phyloP scores from a whole-genome alignment of 2,797 vertebrate genomes.

The Euphonia xanthogaster region DNA sequence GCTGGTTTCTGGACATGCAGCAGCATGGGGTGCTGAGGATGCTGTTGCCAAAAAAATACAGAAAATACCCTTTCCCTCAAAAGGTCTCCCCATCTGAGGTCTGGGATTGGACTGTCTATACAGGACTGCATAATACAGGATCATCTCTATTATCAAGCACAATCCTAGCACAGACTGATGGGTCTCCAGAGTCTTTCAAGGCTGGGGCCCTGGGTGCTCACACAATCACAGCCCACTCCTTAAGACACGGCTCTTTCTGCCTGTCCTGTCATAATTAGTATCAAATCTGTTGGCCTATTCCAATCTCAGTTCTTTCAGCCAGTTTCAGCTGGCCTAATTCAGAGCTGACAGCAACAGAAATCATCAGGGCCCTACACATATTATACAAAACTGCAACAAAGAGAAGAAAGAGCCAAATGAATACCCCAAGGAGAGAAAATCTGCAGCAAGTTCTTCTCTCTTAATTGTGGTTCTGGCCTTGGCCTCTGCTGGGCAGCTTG shows the following conservation, averaged over 20 bases:
- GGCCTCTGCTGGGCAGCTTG: neutral
- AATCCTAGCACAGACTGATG: neutral
- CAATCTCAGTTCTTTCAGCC: neutral
- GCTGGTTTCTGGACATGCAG: neutral
- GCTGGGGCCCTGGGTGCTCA: neutral
- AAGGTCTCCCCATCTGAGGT: neutral
- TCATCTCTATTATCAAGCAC: neutral
- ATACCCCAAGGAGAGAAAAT: neutral
- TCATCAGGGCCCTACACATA: neutral
- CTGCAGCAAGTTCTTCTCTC: neutral
- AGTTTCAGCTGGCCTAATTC: neutral
- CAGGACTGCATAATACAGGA: neutral
- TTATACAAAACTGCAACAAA: neutral
- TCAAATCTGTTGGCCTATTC: neutral
- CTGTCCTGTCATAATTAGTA: neutral
- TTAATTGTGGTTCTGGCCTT: neutral
- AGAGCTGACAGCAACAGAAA: neutral
- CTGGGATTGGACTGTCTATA: neutral
- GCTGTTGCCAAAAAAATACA: neutral
- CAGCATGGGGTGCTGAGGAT: neutral
- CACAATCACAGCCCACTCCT: neutral
- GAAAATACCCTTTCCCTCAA: neutral
- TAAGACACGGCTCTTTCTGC: neutral
- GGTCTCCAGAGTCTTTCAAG: neutral
- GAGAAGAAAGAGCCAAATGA: neutral